phyloP scores from a whole-genome alignment of 2,888 invertebrate species.

The Campopleginae sp. region DNA sequence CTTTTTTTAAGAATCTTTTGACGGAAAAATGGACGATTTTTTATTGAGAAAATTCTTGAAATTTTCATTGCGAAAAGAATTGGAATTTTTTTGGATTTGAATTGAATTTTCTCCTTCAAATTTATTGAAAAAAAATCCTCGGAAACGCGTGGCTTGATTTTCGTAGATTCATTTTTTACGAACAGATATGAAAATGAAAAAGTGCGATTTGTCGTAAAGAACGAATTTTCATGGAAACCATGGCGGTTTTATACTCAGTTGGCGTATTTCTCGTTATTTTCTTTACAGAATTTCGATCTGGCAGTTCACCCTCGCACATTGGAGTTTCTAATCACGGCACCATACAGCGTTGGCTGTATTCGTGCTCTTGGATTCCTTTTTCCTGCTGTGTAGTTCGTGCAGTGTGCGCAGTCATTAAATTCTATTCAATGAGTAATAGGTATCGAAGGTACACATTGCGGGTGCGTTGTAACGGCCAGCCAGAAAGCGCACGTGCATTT shows the following conservation, averaged over 20 bases:
- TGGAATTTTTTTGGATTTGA: too few species aligned
- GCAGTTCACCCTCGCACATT: slow-evolving; percentile 45
- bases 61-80: too few species aligned
- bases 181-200: neutral
- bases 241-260: neutral
- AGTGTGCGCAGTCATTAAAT: neutral
- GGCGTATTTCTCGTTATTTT: neutral
- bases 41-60: too few species aligned
- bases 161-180: neutral
- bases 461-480: neutral
- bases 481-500: neutral
- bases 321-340: neutral
- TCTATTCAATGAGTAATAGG: neutral
- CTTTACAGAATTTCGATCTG: slow-evolving; percentile 44
- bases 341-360: neutral
- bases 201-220: neutral
- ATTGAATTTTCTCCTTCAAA: too few species aligned
- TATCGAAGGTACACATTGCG: neutral
- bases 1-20: neutral
- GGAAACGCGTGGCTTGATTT: neutral
- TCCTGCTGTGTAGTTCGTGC: neutral
- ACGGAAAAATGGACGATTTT: too few species aligned
- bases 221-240: neutral
- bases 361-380: neutral
- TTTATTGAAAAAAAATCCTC: too few species aligned